Evolutionary conservation across 2,888 invertebrate genomes (phyloP).

Genomic region (Thyatira batis): DNA sequence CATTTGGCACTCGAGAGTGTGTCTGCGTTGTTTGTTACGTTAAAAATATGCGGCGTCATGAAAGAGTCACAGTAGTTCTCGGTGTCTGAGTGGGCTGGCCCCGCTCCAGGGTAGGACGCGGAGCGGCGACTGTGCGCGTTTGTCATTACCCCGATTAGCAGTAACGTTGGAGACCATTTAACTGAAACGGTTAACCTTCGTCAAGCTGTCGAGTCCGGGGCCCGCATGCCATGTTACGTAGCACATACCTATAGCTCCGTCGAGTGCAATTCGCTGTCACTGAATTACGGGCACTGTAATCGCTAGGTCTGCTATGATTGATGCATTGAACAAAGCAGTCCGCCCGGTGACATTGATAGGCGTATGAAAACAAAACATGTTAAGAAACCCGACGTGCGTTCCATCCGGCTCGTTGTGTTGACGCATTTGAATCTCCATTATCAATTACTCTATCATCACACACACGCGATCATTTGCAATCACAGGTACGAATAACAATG

Average conservation of each 20-base stretch:
- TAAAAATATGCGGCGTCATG: constrained; percentile 81
- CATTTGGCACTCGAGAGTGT: constrained; percentile 75
- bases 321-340: constrained; percentile 38
- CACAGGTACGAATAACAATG: neutral
- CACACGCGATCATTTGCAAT: neutral
- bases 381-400: constrained; percentile 27
- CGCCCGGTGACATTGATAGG: constrained; percentile 30
- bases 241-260: constrained; percentile 17
- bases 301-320: constrained; percentile 30
- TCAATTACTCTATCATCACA: constrained; percentile 1
- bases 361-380: constrained; percentile 41
- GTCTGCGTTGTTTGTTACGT: constrained; percentile 77
- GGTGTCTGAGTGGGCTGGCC: constrained; percentile 66
- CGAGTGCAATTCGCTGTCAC: constrained; percentile 30
- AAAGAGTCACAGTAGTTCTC: constrained; percentile 67
- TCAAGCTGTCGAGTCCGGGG: constrained; percentile 22
- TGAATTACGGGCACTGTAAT: constrained; percentile 35
- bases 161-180: constrained; percentile 27
- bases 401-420: neutral
- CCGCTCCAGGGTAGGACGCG: constrained; percentile 56
- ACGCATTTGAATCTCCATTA: neutral
- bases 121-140: constrained; percentile 35
- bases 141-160: constrained; percentile 31
- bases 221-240: constrained; percentile 32
- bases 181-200: constrained; percentile 41